phyloP scores from a whole-genome alignment of 2,797 vertebrate genomes.

The Cynodonichthys magdalenae region DNA sequence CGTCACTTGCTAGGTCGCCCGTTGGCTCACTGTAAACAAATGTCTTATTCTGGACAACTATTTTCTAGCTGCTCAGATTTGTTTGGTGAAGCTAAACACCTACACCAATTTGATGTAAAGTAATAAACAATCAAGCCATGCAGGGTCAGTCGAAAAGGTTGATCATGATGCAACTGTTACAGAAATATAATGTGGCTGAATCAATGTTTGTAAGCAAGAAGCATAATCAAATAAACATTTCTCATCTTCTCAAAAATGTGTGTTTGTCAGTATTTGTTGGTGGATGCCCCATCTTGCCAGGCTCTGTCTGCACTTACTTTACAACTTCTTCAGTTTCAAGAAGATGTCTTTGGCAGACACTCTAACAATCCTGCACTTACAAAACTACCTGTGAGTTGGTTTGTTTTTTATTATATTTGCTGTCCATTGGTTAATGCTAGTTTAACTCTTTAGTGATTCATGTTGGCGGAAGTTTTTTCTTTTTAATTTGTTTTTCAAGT shows the following conservation, averaged over 20 bases:
- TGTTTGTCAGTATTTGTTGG: constrained; percentile 86
- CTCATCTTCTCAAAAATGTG: not conserved
- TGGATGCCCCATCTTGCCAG: constrained; percentile 94
- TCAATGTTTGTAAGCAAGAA: too few relatives aligned
- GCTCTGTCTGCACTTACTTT: constrained; percentile 88
- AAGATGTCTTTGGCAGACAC: constrained; percentile 93
- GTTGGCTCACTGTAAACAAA: constrained; percentile 65
- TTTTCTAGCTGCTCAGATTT: not conserved
- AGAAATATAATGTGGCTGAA: too few relatives aligned
- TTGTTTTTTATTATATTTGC: constrained; percentile 26
- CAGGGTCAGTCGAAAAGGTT: not conserved
- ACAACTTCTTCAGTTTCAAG: constrained; percentile 96
- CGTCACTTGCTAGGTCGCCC: constrained; percentile 45
- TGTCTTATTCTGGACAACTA: constrained; percentile 14
- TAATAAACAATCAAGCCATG: not conserved
- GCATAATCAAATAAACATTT: too few relatives aligned
- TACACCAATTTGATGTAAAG: not conserved
- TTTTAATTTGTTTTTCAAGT: not conserved
- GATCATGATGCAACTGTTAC: too few relatives aligned
- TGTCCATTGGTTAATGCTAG: not conserved
- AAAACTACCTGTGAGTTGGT: constrained; percentile 90
- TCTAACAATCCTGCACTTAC: constrained; percentile 89
- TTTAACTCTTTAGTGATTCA: not conserved
- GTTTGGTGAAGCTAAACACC: not conserved
- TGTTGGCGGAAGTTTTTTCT: not conserved